Evolutionary conservation across 2,888 invertebrate genomes (phyloP), one percentile per base, ranked within the genome.

Genomic region (Margaritifera margaritifera): DNA sequence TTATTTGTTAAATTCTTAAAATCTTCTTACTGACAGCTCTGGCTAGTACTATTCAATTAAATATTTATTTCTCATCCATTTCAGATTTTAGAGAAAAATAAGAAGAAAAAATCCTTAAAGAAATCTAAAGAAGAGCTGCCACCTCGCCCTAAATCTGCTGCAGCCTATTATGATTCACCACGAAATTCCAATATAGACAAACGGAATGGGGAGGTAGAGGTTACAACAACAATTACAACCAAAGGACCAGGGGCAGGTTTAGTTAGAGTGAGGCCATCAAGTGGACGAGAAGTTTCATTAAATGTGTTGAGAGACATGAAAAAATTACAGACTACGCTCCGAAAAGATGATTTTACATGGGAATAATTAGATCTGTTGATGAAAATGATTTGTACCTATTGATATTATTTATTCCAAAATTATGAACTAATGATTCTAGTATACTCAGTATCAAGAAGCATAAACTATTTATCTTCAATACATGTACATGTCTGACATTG

Each of bases 281-380:
- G 81, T 74, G 77, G 77, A 18, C 69, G 74, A 8, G 74, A 79
- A 42, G 77, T 80, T 52, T 79, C 84, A 50, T 74, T 87, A 19
- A 83, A 82, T 64, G 84, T 88, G 58, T 80, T 88, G 50, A 85
- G 82, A 72, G 87, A 88, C 77, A 84, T 89, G 79, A 86, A 82
- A 71, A 86, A 87, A 71, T 81, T 89, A 66, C 89, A 89, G 75
- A 81, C 86, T 22, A 86, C 87, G 6, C 72, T 89, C 66, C 72
- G 88, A 51, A 85, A 84, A 71, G 88, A 89, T 71, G 88, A 88
- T 71, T 57, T 88, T n/a, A 75, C 78, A 61, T 89, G 88, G 88
- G 87, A 87, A 72, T 86, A 78, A 64, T 58, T 52, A 20, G 19
- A 56, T n/a, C 42, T 42, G 31, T 31, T 31, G 42, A 4, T 42